Conservation (phyloP, 2,797 vertebrate species). For the Morelia viridis region DNA sequence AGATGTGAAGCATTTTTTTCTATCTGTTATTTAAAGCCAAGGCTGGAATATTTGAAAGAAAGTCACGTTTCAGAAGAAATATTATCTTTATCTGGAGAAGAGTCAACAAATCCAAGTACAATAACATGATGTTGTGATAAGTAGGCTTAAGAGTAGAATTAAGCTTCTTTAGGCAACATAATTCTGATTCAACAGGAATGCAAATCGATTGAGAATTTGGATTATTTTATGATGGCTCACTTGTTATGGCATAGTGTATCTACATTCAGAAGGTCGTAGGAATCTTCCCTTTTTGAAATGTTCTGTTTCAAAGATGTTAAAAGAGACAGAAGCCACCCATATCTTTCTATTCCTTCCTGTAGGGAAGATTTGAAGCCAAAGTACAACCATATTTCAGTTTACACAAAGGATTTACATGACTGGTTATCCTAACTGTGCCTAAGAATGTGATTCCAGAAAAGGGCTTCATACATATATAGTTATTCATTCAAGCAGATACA, state of each 20-base stretch:
- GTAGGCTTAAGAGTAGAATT: too few species aligned
- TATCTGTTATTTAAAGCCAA: background rate
- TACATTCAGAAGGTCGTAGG: background rate
- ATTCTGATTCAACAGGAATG: too few species aligned
- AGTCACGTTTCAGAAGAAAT: background rate
- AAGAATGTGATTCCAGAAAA: background rate
- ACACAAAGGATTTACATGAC: background rate
- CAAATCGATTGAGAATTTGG: background rate
- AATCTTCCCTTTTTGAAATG: background rate
- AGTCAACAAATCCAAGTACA: too few species aligned
- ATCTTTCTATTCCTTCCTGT: background rate
- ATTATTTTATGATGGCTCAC: background rate
- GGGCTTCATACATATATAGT: background rate
- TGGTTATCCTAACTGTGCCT: background rate
- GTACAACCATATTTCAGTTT: background rate
- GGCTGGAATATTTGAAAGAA: background rate
- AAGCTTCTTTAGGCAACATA: too few species aligned
- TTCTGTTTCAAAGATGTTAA: background rate
- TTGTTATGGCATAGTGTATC: background rate
- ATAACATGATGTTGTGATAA: too few species aligned
- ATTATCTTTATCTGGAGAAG: background rate
- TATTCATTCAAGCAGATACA: too few species aligned
- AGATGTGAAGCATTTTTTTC: background rate
- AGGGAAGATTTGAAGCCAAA: background rate
- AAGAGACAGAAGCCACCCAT: background rate